Percentiles rank a stretch among this genome's conserved stretches.
Evolutionary conservation across 1,140 invertebrate genomes (phyloP).

Genomic region (Potamilus streckersoni): DNA sequence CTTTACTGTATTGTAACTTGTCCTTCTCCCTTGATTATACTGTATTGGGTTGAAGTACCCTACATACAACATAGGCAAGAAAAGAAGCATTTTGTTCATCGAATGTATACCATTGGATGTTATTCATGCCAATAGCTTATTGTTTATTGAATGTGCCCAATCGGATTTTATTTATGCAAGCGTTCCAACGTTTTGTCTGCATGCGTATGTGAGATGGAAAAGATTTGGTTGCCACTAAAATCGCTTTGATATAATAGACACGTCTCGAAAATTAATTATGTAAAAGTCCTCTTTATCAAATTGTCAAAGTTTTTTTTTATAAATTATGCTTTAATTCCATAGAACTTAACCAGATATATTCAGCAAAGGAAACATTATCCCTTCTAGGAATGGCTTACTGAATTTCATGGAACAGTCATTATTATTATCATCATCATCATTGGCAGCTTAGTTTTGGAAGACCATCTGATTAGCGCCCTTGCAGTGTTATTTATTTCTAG

Average conservation of each 20-base stretch:
- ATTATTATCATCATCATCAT: too few species aligned
- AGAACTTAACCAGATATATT: slow-evolving; percentile 2
- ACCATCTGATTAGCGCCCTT: too few species aligned
- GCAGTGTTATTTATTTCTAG: too few species aligned
- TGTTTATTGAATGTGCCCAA: slow-evolving; percentile 15
- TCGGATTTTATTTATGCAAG: neutral
- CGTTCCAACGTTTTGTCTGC: slow-evolving; percentile 1
- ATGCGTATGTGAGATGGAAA: too few species aligned
- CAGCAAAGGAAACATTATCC: slow-evolving; percentile 13
- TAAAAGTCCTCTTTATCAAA: too few species aligned
- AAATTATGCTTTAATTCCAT: slow-evolving; percentile 5
- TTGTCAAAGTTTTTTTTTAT: too few species aligned
- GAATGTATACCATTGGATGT: slow-evolving; percentile 13
- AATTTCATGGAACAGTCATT: slow-evolving; percentile 33
- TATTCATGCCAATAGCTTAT: too few species aligned
- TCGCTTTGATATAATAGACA: too few species aligned
- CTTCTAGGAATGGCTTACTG: slow-evolving; percentile 17
- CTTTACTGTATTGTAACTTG: neutral
- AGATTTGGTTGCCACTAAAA: too few species aligned
- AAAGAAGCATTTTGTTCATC: slow-evolving; percentile 9
- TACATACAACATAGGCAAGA: slow-evolving; percentile 13
- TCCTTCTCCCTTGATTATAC: slow-evolving; percentile 16
- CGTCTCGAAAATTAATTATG: too few species aligned
- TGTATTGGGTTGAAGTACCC: slow-evolving; percentile 6
- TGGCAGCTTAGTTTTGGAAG: too few species aligned